A percentile compares a stretch with the other conserved stretches of the same genome.
Conservation (phyloP, 1,140 invertebrate genomes). For the Atta colombica region DNA sequence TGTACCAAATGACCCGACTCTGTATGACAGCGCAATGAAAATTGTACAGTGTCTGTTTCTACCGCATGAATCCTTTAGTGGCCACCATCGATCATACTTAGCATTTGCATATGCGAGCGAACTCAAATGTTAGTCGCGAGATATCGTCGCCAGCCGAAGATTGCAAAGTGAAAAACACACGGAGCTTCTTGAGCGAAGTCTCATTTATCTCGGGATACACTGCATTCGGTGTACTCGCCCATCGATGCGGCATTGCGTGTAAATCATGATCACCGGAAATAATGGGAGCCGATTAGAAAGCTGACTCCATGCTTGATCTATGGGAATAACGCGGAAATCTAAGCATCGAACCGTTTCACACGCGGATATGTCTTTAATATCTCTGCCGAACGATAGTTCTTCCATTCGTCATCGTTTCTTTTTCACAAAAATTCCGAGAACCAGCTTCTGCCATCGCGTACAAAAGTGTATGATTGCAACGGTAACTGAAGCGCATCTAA, state of each 20-base stretch:
- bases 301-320: slow-evolving; percentile 51
- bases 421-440: slow-evolving; percentile 33
- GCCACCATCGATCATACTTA: slow-evolving; percentile 59
- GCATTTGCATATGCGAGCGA: slow-evolving; percentile 32
- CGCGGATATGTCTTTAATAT: slow-evolving; percentile 68
- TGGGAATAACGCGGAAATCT: slow-evolving; percentile 64
- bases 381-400: slow-evolving; percentile 56
- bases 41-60: slow-evolving; percentile 54
- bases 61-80: slow-evolving; percentile 31
- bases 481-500: slow-evolving; percentile 46
- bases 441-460: slow-evolving; percentile 43
- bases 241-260: slow-evolving; percentile 64
- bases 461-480: slow-evolving; percentile 50
- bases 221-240: slow-evolving; percentile 66
- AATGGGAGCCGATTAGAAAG: slow-evolving; percentile 77
- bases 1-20: slow-evolving; percentile 31
- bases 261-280: slow-evolving; percentile 75
- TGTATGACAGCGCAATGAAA: slow-evolving; percentile 34
- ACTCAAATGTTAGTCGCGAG: slow-evolving; percentile 53
- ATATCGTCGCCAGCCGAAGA: slow-evolving; percentile 43
- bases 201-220: slow-evolving; percentile 67
- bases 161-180: slow-evolving; percentile 48
- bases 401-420: slow-evolving; percentile 54
- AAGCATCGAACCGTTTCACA: slow-evolving; percentile 67
- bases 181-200: slow-evolving; percentile 42